Percentiles rank a stretch among this genome's conserved stretches.
These are phyloP conservation scores for Ellobium chinense DNA, from an alignment of 2,888 invertebrate species.

Conservation along the genomic window DNA sequence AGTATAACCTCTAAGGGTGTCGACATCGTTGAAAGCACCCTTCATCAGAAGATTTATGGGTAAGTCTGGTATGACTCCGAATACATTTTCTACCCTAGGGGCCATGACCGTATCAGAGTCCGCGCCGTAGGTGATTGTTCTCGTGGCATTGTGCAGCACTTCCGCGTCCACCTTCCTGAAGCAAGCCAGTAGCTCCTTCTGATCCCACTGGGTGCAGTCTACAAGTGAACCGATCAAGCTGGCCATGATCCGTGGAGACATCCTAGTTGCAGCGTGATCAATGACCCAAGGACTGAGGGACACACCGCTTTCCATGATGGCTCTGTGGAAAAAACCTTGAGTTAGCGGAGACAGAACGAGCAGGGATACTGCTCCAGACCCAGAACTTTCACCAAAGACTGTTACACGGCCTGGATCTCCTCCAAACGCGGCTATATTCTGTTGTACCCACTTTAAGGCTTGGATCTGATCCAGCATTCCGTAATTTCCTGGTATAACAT, in stretches of 20 bases:
- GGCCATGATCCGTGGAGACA: not conserved
- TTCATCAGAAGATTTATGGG: not conserved
- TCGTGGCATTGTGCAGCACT: constrained; percentile 18
- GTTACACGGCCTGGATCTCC: constrained; percentile 55
- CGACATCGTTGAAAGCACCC: constrained; percentile 28
- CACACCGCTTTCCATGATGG: constrained; percentile 43
- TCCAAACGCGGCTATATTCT: constrained; percentile 53
- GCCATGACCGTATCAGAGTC: not conserved
- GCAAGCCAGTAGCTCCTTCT: not conserved
- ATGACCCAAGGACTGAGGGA: constrained; percentile 24
- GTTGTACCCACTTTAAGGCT: constrained; percentile 61
- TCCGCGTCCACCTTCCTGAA: constrained; percentile 27
- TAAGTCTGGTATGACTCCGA: constrained; percentile 13
- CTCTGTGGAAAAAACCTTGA: constrained; percentile 35
- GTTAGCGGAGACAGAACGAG: constrained; percentile 47
- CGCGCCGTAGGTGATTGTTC: not conserved
- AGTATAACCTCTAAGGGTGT: constrained; percentile 31
- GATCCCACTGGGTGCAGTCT: constrained; percentile 16
- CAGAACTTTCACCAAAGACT: constrained; percentile 60
- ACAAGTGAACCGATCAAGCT: not conserved
- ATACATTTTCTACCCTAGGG: not conserved
- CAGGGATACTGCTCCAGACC: constrained; percentile 50
- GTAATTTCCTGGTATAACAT: constrained; percentile 56
- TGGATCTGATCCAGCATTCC: constrained; percentile 57
- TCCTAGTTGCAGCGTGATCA: not conserved